Evolutionary conservation across 2,888 invertebrate genomes (phyloP).

Genomic region (Apomyelois bistriatella): DNA sequence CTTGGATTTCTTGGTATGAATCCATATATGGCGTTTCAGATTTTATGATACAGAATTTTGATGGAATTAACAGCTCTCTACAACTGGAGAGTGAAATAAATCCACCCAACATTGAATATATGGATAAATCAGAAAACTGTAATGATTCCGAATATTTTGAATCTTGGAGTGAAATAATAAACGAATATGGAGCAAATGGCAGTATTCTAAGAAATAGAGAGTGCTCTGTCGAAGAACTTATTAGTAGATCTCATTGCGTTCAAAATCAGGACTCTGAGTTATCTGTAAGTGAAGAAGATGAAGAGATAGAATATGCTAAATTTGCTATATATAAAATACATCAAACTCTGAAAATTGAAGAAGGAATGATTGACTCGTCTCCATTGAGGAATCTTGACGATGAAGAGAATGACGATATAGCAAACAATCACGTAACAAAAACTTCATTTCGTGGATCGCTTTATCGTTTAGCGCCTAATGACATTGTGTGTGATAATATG

Average conservation of each 20-base stretch:
- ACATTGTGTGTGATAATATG: constrained; percentile 37
- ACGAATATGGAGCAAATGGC: constrained; percentile 41
- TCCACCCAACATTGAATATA: background rate
- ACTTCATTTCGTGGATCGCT: constrained; percentile 38
- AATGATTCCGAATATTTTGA: constrained; percentile 31
- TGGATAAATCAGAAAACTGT: constrained; percentile 20
- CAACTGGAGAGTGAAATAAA: constrained; percentile 17
- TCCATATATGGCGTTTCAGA: constrained; percentile 63
- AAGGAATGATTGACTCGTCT: constrained; percentile 59
- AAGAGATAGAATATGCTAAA: constrained; percentile 49
- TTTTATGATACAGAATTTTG: constrained; percentile 23
- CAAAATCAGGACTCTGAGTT: constrained; percentile 39
- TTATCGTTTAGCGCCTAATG: constrained; percentile 55
- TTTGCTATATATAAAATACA: constrained; percentile 63
- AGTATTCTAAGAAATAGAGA: constrained; percentile 40
- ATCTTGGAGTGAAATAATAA: constrained; percentile 62
- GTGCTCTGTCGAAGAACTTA: constrained; percentile 39
- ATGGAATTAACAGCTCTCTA: constrained; percentile 9
- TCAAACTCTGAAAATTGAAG: constrained; percentile 47
- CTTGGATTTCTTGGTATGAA: constrained; percentile 66
- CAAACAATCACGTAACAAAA: constrained; percentile 28
- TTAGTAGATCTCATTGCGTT: constrained; percentile 45
- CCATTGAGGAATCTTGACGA: constrained; percentile 49
- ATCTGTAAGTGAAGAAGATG: constrained; percentile 38
- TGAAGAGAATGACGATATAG: constrained; percentile 29